Percentiles rank a stretch among this genome's conserved stretches.
Conservation (phyloP, 1,140 invertebrate genomes). For the Rhopalosiphum padi region DNA sequence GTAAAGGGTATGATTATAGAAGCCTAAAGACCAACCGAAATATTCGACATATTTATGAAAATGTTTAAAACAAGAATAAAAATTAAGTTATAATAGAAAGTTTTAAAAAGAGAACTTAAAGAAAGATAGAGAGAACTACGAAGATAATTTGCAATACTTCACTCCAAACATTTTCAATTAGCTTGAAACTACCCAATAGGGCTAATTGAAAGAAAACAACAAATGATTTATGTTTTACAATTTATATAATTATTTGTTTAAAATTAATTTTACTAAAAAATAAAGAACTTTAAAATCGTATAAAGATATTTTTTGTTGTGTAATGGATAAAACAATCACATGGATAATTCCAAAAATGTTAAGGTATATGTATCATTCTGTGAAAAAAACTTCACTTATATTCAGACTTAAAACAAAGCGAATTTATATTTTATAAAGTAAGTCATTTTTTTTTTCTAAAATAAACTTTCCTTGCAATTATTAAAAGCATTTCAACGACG, state of each 20-base stretch:
- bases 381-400: not conserved
- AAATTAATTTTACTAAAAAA: too few relatives aligned
- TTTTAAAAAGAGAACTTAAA: not conserved
- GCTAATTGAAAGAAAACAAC: not conserved
- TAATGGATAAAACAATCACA: too few relatives aligned
- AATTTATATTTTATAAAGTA: not conserved
- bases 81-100: not conserved
- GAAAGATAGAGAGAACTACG: not conserved
- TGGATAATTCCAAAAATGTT: too few relatives aligned
- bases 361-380: too few relatives aligned
- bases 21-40: not conserved
- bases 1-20: not conserved
- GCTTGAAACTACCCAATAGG: too few relatives aligned
- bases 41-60: too few relatives aligned
- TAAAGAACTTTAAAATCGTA: not conserved
- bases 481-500: conserved; percentile 8
- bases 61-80: not conserved
- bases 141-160: not conserved
- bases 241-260: not conserved
- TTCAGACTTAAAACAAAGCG: not conserved
- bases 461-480: not conserved
- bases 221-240: not conserved
- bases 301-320: not conserved
- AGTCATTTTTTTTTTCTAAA: not conserved
- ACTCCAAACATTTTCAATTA: too few relatives aligned